Percentiles rank a stretch among this genome's conserved stretches.
phyloP scores from a whole-genome alignment of 2,113 vertebrate genomes.

The Cygnus atratus region DNA sequence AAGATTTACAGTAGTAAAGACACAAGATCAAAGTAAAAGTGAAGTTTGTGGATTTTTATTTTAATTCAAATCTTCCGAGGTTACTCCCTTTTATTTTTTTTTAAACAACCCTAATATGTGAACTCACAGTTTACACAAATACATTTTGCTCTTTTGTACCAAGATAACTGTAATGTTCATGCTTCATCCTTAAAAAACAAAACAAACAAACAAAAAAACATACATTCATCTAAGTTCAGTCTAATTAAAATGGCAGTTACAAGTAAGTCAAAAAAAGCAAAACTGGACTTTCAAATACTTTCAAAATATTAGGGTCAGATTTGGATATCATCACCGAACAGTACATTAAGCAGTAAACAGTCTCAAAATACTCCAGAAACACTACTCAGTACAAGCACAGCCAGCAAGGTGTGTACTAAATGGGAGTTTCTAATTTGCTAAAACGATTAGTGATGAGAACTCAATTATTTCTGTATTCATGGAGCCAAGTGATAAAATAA shows the following conservation, averaged over 20 bases:
- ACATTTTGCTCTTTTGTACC: neutral
- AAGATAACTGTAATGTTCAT: neutral
- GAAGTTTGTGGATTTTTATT: neutral
- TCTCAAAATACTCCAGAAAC: neutral
- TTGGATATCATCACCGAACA: neutral
- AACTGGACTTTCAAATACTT: neutral
- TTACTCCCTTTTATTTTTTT: neutral
- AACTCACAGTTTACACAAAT: neutral
- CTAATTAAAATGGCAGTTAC: neutral
- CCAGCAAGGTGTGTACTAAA: neutral
- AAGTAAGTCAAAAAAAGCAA: neutral
- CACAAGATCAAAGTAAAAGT: neutral
- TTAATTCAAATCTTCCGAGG: neutral
- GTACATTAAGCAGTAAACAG: neutral
- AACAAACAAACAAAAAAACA: neutral
- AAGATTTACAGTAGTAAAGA: neutral
- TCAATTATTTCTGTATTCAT: conserved; percentile 62
- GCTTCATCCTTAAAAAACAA: neutral
- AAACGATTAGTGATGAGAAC: conserved; percentile 59
- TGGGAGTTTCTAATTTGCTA: conserved; percentile 18
- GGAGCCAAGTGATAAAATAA: conserved; percentile 39
- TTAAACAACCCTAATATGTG: neutral
- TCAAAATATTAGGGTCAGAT: neutral
- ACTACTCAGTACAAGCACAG: neutral
- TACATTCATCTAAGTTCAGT: neutral